Evolutionary conservation across 2,888 invertebrate species (phyloP), one percentile per base, ranked within the genome.

Genomic region (Aporophyla lueneburgensis): DNA sequence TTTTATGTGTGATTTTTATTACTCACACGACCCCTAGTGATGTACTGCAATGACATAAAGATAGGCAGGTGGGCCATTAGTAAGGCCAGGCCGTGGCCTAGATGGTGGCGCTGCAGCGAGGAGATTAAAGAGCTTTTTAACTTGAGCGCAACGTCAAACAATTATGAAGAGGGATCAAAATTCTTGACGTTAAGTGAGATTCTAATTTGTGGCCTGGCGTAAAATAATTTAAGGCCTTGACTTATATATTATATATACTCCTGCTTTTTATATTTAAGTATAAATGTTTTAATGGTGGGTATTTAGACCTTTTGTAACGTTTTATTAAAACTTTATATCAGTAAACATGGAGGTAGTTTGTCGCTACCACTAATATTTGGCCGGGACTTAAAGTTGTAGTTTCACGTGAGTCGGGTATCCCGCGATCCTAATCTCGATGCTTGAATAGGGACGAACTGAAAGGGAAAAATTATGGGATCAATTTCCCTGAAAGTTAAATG

Each of bases 1-100:
- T 94, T 95, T 91, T 95, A 94, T 90, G 90, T 83, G 80, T 76
- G 81, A 89, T 87, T 91, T 92, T 93, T 92, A 93, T 91, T 89
- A 89, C 89, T 84, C 75, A 76, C 87, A 88, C 87, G 78, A 87
- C 86, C 83, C 84, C 82, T 77, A 86, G 81, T 83, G 83, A 83
- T 81, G 86, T 83, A 73, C 70, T 66, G 67, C 82, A 87, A 80
- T 86, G 84, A 82, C 76, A 80, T 87, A 85, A 87, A 89, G 86
- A 88, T 88, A 89, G 87, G 75, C 84, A 86, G 84, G 83, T 81
- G 56, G 24, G 80, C 70, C 76, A 81, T 87, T 87, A 88, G 76
- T 80, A 62, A 80, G 14, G 61, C n/a, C 68, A 81, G n/a, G 58
- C 58, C 40, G n/a, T 51, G 67, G 33, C 49, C 71, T 75, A 43